Evolutionary conservation across 2,113 vertebrate genomes (phyloP).

Genomic region (Rattus norvegicus): GRCr8 NC_086029.1:79477501-79478000

Average conservation of each 20-base stretch:
- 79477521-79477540: neutral
- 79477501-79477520: neutral
- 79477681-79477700: neutral
- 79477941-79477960: neutral
- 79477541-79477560: conserved; percentile 13
- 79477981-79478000: neutral
- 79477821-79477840: neutral
- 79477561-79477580: conserved; percentile 15
- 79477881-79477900: no score
- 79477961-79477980: neutral
- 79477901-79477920: neutral
- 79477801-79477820: neutral
- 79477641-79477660: conserved; percentile 19
- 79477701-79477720: neutral
- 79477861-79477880: neutral
- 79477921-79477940: neutral
- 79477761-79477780: neutral
- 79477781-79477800: neutral
- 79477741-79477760: neutral
- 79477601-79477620: neutral
- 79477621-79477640: conserved; percentile 53
- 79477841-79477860: neutral
- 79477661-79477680: neutral
- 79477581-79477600: neutral
- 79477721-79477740: neutral